Conservation (phyloP, 2,888 invertebrate species). For the Sphaerolaimus hirsutus region DNA sequence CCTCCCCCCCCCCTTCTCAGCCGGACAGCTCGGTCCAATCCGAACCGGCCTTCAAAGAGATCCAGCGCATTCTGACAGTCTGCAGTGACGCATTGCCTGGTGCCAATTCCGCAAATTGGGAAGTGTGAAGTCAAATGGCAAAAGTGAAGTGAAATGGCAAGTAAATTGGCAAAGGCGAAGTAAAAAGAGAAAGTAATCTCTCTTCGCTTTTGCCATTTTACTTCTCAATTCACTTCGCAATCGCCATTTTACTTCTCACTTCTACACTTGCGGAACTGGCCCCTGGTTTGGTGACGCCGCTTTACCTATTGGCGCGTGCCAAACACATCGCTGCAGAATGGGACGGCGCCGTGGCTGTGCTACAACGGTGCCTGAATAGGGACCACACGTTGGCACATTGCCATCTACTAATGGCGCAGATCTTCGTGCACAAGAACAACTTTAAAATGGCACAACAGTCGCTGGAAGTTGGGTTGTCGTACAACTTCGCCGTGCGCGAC, state of each 20-base stretch:
- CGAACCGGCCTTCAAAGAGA: slow-evolving; percentile 34
- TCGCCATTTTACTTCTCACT: no score
- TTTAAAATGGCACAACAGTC: slow-evolving; percentile 44
- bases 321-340: slow-evolving; percentile 50
- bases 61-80: slow-evolving; percentile 42
- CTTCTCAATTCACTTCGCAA: no score
- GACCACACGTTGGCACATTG: slow-evolving; percentile 55
- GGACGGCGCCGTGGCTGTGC: slow-evolving; percentile 42
- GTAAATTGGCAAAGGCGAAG: no score
- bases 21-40: no score
- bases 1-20: no score
- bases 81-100: slow-evolving; percentile 54
- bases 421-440: slow-evolving; percentile 4
- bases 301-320: slow-evolving; percentile 48
- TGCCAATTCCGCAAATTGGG: no score
- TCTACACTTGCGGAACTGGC: no score
- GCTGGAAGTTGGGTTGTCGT: slow-evolving; percentile 64
- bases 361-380: slow-evolving; percentile 47
- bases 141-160: no score
- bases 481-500: slow-evolving; percentile 71
- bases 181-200: no score
- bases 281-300: slow-evolving; percentile 41
- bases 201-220: no score
- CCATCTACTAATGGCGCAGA: slow-evolving; percentile 50
- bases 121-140: no score